Conservation (phyloP, 1,140 invertebrate genomes). For the Tetramorium simillimum region DNA sequence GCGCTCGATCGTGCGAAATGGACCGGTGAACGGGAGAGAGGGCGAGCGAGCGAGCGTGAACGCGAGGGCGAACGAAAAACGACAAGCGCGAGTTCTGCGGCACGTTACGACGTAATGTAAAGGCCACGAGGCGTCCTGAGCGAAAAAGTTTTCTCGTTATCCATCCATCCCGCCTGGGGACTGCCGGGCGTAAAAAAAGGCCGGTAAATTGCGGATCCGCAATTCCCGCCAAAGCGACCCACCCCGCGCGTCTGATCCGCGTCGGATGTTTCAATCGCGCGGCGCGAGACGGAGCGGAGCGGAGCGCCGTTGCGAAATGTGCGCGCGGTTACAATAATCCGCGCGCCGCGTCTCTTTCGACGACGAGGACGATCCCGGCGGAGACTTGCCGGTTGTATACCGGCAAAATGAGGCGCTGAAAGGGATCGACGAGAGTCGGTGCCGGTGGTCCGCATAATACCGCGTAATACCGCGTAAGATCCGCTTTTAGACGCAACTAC, state of each 20-base stretch:
- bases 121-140: slow-evolving; percentile 67
- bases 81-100: slow-evolving; percentile 54
- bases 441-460: neutral
- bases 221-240: slow-evolving; percentile 64
- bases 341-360: neutral
- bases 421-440: neutral
- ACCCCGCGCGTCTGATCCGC: slow-evolving; percentile 37
- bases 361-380: no score
- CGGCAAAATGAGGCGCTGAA: slow-evolving; percentile 1
- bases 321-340: slow-evolving; percentile 7
- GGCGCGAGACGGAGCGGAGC: neutral
- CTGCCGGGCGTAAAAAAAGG: slow-evolving; percentile 61
- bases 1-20: slow-evolving; percentile 69
- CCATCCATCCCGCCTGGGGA: slow-evolving; percentile 68
- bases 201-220: slow-evolving; percentile 67
- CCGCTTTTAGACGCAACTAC: neutral
- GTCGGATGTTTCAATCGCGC: slow-evolving; percentile 51
- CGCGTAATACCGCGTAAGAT: neutral
- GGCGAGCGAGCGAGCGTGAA: neutral
- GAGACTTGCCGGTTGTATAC: neutral
- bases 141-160: slow-evolving; percentile 76
- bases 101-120: slow-evolving; percentile 70
- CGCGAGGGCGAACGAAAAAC: slow-evolving; percentile 49
- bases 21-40: slow-evolving; percentile 32
- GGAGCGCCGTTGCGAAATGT: neutral